These are phyloP conservation scores for Genyomyrus donnyi DNA, from an alignment of 2,113 vertebrate genomes.

Conservation along the genomic window DNA sequence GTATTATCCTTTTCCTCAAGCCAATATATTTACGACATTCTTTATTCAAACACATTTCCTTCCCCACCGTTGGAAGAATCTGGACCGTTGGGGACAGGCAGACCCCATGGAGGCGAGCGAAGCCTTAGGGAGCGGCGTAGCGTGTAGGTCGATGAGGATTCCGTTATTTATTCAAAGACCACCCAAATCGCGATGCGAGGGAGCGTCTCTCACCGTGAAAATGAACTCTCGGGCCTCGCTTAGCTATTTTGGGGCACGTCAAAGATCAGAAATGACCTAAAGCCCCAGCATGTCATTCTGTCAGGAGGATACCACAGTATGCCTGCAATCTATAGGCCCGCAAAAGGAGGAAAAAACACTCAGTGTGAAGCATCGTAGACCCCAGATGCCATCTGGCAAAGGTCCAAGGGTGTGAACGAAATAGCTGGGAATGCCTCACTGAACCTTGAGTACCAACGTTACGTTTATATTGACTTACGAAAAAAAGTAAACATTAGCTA, in stretches of 20 bases:
- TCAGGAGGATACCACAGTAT: background rate
- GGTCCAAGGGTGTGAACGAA: background rate
- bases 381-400: background rate
- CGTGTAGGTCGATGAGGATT: background rate
- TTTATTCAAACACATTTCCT: background rate
- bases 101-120: no score
- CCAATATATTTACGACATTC: slow-evolving; percentile 1
- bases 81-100: background rate
- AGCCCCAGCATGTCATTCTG: background rate
- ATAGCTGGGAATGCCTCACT: background rate
- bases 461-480: background rate
- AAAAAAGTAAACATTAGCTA: background rate
- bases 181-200: background rate
- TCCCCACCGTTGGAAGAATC: background rate
- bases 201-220: background rate
- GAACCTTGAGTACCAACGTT: background rate
- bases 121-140: background rate
- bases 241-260: background rate
- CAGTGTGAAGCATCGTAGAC: background rate
- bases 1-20: background rate
- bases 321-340: background rate
- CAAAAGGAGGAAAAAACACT: background rate
- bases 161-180: background rate
- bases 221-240: background rate
- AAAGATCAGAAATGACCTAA: background rate